These are phyloP conservation scores for Acanthosepion lycidas DNA, from an alignment of 2,888 invertebrate species.

Conservation along the genomic window DNA sequence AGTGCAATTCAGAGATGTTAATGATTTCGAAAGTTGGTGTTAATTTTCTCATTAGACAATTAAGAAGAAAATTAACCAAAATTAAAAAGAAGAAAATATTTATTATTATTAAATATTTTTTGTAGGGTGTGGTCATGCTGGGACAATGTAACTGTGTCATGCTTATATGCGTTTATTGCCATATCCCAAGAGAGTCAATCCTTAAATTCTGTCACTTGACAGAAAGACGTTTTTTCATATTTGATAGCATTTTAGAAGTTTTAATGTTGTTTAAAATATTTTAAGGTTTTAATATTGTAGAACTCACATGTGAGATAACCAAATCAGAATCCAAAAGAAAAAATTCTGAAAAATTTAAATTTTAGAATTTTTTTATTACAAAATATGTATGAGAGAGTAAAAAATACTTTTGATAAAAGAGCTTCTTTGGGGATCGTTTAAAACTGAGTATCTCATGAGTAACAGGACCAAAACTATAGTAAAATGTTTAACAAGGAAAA, in stretches of 20 bases:
- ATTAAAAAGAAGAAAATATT: not conserved
- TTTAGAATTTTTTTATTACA: too few species aligned
- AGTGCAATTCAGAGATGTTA: not conserved
- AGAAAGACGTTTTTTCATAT: not conserved
- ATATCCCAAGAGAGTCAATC: not conserved
- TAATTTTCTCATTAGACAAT: not conserved
- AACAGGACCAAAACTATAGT: too few species aligned
- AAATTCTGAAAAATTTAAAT: too few species aligned
- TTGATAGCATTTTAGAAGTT: not conserved
- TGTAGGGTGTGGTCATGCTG: not conserved
- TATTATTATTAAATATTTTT: not conserved
- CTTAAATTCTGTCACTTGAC: not conserved
- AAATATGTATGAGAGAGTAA: too few species aligned
- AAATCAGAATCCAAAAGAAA: too few species aligned
- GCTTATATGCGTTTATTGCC: not conserved
- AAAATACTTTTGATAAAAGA: too few species aligned
- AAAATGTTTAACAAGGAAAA: too few species aligned
- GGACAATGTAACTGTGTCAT: not conserved
- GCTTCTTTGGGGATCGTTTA: too few species aligned
- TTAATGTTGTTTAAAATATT: not conserved
- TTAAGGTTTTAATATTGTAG: not conserved
- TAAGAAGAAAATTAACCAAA: not conserved
- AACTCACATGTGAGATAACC: not conserved
- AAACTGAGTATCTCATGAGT: too few species aligned
- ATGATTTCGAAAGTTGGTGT: not conserved